Evolutionary conservation across 2,113 vertebrate genomes (phyloP).

Genomic region (Garra rufa): DNA sequence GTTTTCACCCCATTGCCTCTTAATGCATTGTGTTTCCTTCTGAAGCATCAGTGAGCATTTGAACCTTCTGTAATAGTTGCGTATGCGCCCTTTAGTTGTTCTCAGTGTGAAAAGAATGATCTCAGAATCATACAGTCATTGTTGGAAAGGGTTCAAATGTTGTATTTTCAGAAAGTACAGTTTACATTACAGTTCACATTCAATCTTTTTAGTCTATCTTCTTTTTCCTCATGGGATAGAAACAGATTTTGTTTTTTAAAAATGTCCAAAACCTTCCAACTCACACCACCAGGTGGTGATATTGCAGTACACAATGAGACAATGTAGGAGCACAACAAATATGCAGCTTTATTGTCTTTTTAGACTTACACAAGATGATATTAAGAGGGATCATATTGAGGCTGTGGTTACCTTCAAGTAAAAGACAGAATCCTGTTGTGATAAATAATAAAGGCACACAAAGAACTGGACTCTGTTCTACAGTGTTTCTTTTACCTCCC

Average conservation of each 20-base stretch:
- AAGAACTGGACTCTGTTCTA: conserved; percentile 4
- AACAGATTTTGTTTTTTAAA: background rate
- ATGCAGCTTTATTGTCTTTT: background rate
- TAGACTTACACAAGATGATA: background rate
- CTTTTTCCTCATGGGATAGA: background rate
- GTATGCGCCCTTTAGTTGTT: too few relatives aligned
- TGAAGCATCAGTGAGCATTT: too few relatives aligned
- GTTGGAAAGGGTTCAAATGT: too few relatives aligned
- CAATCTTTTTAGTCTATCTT: background rate
- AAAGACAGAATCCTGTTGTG: conserved; percentile 7
- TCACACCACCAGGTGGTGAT: conserved; percentile 62
- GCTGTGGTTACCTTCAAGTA: background rate
- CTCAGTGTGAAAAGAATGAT: too few relatives aligned
- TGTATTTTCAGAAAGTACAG: too few relatives aligned
- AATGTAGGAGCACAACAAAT: background rate
- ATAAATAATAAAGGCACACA: conserved; percentile 32
- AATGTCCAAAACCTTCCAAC: conserved; percentile 15
- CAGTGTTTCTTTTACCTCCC: conserved; percentile 11
- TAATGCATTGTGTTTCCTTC: too few relatives aligned
- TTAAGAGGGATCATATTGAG: too few relatives aligned
- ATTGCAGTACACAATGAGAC: conserved; percentile 30
- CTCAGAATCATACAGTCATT: too few relatives aligned
- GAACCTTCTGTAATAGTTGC: too few relatives aligned
- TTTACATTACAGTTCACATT: background rate
- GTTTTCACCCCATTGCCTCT: too few relatives aligned